Evolutionary conservation across 2,113 vertebrate species (phyloP), one percentile per base, ranked within the genome.

Genomic region (Paradisaea rubra): DNA sequence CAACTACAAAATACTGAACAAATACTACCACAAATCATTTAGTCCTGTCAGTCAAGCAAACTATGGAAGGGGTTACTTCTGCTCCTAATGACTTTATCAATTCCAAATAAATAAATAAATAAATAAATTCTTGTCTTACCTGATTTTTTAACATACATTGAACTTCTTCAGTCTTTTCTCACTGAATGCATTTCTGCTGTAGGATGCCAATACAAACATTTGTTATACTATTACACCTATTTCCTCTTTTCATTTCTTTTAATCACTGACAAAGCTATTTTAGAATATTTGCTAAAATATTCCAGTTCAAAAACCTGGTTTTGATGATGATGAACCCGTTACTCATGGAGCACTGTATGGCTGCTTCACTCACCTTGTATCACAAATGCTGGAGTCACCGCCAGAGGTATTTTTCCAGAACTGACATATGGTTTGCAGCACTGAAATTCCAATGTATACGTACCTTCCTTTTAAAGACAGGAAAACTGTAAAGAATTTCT

Each of bases 231-330:
- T 47, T 86, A 73, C 15, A 66, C 20, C 39, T 64, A 68, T 28
- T 95, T 95, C 91, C 90, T 81, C 44, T 76, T 92, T 87, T 82
- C 12, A 54, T 85, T 70, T 84, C 10, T 92, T 95, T 95, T 85
- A 88, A 50, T 69, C 39, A 18, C 27, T 53, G 27, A 60, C 24
- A 82, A 94, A 73, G 41, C 54, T 91, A 71, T 80, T 91, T 95
- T 77, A 78, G 56, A 88, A 56, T 70, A 89, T 91, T 85, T 91
- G 27, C 70, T 94, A 22, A 85, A 87, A 59, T 53, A 35, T 44
- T 85, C 39, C 24, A 24, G 30, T 73, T 82, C 31, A 70, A 39
- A 91, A 66, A 27, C 31, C 44, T 76, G 30, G 10, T 89, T 86
- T 86, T 76, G n/a, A 37, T 37, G 59, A 72, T 83, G 53, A 57